Conservation (phyloP, 2,888 invertebrate genomes). For the Agapostemon virescens region DNA sequence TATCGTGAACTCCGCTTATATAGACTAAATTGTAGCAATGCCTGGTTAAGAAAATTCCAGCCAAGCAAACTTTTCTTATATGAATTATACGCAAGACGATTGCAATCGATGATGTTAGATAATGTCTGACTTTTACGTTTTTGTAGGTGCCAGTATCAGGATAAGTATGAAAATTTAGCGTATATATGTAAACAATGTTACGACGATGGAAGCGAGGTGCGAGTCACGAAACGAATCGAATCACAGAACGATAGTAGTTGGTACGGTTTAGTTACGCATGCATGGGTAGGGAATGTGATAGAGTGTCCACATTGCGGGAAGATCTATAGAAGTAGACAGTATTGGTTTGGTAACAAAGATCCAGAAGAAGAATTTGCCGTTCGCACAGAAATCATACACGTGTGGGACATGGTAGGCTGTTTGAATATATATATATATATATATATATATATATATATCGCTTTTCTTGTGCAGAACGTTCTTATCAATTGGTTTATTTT, state of each 20-base stretch:
- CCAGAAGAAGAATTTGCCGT: slow-evolving; percentile 87
- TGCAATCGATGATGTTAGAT: background rate
- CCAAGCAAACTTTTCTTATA: too few species aligned
- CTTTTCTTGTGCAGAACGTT: background rate
- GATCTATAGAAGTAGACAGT: slow-evolving; percentile 87
- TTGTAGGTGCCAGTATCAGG: slow-evolving; percentile 84
- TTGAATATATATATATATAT: too few species aligned
- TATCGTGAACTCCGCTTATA: too few species aligned
- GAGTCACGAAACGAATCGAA: slow-evolving; percentile 83
- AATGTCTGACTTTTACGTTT: background rate
- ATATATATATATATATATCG: too few species aligned
- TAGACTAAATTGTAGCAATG: too few species aligned
- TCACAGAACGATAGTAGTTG: slow-evolving; percentile 81
- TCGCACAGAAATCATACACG: slow-evolving; percentile 82
- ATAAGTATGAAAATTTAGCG: slow-evolving; percentile 87
- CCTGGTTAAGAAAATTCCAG: too few species aligned
- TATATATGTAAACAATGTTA: slow-evolving; percentile 86
- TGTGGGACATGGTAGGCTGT: slow-evolving; percentile 81
- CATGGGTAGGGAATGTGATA: slow-evolving; percentile 90
- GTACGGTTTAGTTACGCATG: slow-evolving; percentile 87
- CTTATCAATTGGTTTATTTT: background rate
- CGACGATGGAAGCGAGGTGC: slow-evolving; percentile 83
- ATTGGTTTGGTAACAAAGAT: slow-evolving; percentile 90
- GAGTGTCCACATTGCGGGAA: slow-evolving; percentile 89
- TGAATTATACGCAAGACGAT: too few species aligned